These are phyloP conservation scores for Invenusta paracnida DNA, from an alignment of 2,888 invertebrate species.

Conservation along the genomic window DNA sequence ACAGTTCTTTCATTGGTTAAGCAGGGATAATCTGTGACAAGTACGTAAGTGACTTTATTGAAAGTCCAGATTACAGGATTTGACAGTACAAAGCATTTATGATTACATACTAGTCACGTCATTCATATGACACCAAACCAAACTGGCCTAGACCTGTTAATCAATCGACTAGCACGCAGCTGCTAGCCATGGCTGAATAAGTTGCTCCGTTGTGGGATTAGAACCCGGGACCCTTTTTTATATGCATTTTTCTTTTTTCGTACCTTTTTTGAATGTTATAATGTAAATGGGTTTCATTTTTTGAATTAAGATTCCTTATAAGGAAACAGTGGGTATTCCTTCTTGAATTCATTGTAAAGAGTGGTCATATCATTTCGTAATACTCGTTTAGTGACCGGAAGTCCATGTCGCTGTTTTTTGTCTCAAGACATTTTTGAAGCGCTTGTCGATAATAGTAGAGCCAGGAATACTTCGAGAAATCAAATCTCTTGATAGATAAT, in stretches of 20 bases:
- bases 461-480: slow-evolving; percentile 15
- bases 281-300: not conserved
- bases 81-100: too few species aligned
- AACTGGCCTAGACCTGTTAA: too few species aligned
- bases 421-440: slow-evolving; percentile 9
- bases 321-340: not conserved
- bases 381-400: slow-evolving; percentile 11
- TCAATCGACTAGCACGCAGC: too few species aligned
- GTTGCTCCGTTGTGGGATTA: too few species aligned
- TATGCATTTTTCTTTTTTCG: not conserved
- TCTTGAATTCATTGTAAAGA: slow-evolving; percentile 16
- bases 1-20: too few species aligned
- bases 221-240: too few species aligned
- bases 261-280: not conserved
- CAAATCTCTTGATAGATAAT: not conserved
- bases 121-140: too few species aligned
- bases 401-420: not conserved
- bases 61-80: too few species aligned
- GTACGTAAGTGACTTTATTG: too few species aligned
- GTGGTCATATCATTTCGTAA: slow-evolving; percentile 9
- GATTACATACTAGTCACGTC: too few species aligned
- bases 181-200: too few species aligned
- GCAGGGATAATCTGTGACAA: too few species aligned
- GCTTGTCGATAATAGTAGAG: slow-evolving; percentile 17
- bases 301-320: not conserved